Evolutionary conservation across 2,113 vertebrate genomes (phyloP).

Genomic region (Tetrao urogallus): DNA sequence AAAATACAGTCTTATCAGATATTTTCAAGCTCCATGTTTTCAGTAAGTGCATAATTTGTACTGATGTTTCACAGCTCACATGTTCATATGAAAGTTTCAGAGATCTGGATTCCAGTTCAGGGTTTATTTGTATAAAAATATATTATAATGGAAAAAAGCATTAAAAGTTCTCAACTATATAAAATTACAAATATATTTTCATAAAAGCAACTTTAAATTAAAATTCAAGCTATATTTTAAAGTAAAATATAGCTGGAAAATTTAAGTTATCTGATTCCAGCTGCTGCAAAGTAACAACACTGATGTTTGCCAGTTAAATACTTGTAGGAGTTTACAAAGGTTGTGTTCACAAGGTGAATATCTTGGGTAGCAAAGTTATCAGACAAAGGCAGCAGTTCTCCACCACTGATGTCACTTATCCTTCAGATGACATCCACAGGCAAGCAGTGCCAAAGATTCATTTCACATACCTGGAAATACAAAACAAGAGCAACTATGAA

Average conservation of each 20-base stretch:
- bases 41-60: not conserved
- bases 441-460: not conserved
- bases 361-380: not conserved
- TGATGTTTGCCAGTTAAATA: conserved; percentile 35
- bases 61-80: not conserved
- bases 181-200: conserved; percentile 91
- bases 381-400: conserved; percentile 26
- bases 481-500: not conserved
- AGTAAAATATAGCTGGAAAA: conserved; percentile 72
- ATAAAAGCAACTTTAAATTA: conserved; percentile 90
- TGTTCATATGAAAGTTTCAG: conserved; percentile 1
- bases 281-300: conserved; percentile 29
- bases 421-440: not conserved
- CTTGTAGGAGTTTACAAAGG: not conserved
- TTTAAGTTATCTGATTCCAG: conserved; percentile 48
- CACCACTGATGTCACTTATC: not conserved
- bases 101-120: conserved; percentile 56
- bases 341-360: conserved; percentile 4
- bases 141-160: conserved; percentile 85
- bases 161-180: conserved; percentile 86
- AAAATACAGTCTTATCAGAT: not conserved
- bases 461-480: conserved; percentile 78
- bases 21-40: not conserved
- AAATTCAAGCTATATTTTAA: conserved; percentile 80
- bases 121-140: conserved; percentile 95